These are phyloP conservation scores for Mystacides longicornis DNA, from an alignment of 2,888 invertebrate species.

Conservation along the genomic window DNA sequence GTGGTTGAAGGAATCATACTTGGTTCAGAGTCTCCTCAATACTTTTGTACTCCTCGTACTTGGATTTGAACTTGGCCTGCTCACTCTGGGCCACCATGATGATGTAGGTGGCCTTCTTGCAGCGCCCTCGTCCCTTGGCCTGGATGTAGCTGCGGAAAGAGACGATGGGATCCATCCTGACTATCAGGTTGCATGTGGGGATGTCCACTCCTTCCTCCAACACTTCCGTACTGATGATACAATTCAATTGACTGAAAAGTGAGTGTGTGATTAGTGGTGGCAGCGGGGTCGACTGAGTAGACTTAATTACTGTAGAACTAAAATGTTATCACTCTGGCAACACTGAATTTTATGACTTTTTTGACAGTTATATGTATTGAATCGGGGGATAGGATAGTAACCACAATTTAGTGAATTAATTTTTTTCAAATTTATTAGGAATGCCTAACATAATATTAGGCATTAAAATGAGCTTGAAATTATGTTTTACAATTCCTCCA, in stretches of 20 bases:
- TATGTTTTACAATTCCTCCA: too few species aligned
- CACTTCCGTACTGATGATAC: conserved; percentile 58
- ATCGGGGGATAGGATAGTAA: too few species aligned
- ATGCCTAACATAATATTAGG: too few species aligned
- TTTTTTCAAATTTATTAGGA: too few species aligned
- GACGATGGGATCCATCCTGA: conserved; percentile 63
- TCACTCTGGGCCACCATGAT: conserved; percentile 44
- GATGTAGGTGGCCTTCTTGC: conserved; percentile 47
- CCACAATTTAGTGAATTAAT: too few species aligned
- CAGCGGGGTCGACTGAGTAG: too few species aligned
- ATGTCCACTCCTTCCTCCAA: conserved; percentile 89
- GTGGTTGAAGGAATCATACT: too few species aligned
- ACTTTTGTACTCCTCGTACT: conserved; percentile 40
- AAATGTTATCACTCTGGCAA: not conserved
- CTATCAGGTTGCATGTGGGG: conserved; percentile 70
- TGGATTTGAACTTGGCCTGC: conserved; percentile 28
- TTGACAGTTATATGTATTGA: too few species aligned
- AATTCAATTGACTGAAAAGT: conserved; percentile 41
- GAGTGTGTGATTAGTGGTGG: too few species aligned
- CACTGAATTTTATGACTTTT: not conserved
- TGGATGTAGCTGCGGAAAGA: conserved; percentile 82
- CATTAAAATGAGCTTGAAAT: too few species aligned
- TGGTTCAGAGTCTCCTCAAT: conserved; percentile 50
- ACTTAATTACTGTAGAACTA: too few species aligned
- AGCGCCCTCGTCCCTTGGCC: conserved; percentile 59